Percentiles rank a stretch among this genome's conserved stretches.
These are phyloP conservation scores for Morinoia aosen DNA, from an alignment of 2,888 invertebrate species.

Conservation along the genomic window DNA sequence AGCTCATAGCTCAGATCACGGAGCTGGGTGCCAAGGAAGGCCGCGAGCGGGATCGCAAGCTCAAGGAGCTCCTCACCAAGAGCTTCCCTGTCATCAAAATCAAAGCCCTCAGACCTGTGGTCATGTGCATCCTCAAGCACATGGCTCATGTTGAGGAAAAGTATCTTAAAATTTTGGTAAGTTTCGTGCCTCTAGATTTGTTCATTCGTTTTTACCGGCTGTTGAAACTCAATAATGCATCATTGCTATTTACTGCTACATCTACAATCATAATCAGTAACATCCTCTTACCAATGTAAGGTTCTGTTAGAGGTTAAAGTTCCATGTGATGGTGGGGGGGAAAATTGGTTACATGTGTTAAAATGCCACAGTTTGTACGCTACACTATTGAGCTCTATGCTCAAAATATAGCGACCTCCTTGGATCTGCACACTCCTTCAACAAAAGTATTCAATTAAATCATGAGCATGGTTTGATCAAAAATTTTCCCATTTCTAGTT, in stretches of 20 bases:
- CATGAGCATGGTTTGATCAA: background rate
- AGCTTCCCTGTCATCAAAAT: slow-evolving; percentile 95
- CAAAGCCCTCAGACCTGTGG: slow-evolving; percentile 90
- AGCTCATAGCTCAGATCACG: slow-evolving; percentile 84
- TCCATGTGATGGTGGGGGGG: background rate
- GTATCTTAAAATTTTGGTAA: slow-evolving; percentile 82
- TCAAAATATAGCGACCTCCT: background rate
- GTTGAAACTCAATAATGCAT: background rate
- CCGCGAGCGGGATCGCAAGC: slow-evolving; percentile 83
- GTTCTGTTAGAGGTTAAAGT: background rate
- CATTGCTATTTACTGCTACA: background rate
- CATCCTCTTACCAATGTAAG: background rate
- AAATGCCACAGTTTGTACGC: no score
- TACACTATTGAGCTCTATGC: background rate
- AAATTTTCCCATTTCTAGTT: background rate
- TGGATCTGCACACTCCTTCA: background rate
- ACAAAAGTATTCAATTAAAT: background rate
- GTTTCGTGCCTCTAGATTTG: slow-evolving; percentile 56
- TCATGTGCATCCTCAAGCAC: slow-evolving; percentile 94
- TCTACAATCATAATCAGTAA: background rate
- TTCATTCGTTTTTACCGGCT: background rate
- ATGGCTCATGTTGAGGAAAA: slow-evolving; percentile 94
- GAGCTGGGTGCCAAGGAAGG: slow-evolving; percentile 84
- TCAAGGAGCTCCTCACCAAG: slow-evolving; percentile 90
- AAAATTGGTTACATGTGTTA: background rate